Base-by-base conservation (phyloP, 2,888 invertebrate species). In the Tricholauxania praeusta region DNA sequence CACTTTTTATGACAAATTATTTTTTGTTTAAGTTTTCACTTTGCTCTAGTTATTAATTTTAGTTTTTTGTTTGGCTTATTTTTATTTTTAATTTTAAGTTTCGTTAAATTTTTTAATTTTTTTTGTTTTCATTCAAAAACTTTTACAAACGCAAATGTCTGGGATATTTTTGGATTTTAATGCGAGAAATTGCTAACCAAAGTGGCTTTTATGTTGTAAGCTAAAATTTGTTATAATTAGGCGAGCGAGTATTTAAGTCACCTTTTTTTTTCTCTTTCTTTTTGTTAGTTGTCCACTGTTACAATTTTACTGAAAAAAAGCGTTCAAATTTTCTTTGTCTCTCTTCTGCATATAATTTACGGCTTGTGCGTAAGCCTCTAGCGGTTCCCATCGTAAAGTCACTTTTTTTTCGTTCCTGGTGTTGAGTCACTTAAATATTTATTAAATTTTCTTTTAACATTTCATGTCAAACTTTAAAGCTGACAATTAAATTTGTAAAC, bases 321-420 rank as follows among this genome's bases (percentile, higher is more conserved):
- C 39, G 39, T 39, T 39, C 39, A 39, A 39, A 39, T 10, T 39
- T 39, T 39, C 39, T 39, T 39, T 39, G 39, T 39, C 39, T 39
- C 2, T 39, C 39, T 39, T 39, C 39, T 39, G 22, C 15, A 57
- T 28, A 28, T 57, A 57, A 12, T 57, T 57, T 57, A 57, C 22
- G 57, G 14, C 57, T 12, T 57, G 19, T 57, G 57, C 28, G 22
- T 12, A 57, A 57, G 28, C 28, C 15, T 39, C 39, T n/a, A 57
- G 28, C 28, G 57, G 22, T 57, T 57, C 57, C 28, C 57, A 57
- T 57, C 57, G 57, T 57, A 57, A 57, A 57, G 39, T 39, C 39
- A 39, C 7, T 2, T 28, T 57, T 28, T 57, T 57, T 57, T 3
- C 12, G 12, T 22, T 57, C 12, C 22, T 28, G 12, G 1, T 10